A percentile compares a stretch with the other conserved stretches of the same genome.
Evolutionary conservation across 1,140 invertebrate species (phyloP).

Genomic region (Idris sp.): DNA sequence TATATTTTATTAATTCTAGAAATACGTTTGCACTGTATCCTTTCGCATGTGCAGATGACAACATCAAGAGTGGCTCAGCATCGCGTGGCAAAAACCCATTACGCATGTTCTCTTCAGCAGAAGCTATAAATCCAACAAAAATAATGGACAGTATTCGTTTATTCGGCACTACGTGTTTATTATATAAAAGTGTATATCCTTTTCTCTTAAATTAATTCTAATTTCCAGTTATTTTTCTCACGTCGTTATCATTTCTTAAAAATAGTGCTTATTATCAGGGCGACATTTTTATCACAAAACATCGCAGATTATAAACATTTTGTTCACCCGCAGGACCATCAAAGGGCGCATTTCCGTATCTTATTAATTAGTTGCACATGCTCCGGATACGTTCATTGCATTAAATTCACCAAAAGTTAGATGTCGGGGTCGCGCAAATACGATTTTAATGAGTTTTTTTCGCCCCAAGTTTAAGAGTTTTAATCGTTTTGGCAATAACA

Average conservation of each 20-base stretch:
- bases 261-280: slow-evolving; percentile 7
- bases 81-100: slow-evolving; percentile 39
- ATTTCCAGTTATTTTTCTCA: slow-evolving; percentile 2
- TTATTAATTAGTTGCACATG: slow-evolving; percentile 40
- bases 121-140: slow-evolving; percentile 38
- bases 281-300: neutral
- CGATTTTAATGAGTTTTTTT: slow-evolving; percentile 57
- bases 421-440: slow-evolving; percentile 28
- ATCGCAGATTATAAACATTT: too few relatives aligned
- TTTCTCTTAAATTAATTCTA: neutral
- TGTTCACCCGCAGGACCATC: neutral
- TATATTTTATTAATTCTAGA: slow-evolving; percentile 43
- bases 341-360: slow-evolving; percentile 7
- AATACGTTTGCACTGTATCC: slow-evolving; percentile 13
- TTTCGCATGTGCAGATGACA: slow-evolving; percentile 49
- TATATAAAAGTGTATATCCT: slow-evolving; percentile 15
- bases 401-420: slow-evolving; percentile 23
- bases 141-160: slow-evolving; percentile 32
- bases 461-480: slow-evolving; percentile 46
- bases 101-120: slow-evolving; percentile 24
- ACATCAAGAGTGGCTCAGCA: slow-evolving; percentile 28
- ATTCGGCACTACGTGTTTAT: slow-evolving; percentile 35
- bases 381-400: slow-evolving; percentile 17
- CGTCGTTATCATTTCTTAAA: too few relatives aligned
- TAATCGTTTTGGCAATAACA: slow-evolving; percentile 48